Percentiles rank a stretch among this genome's conserved stretches.
Conservation (phyloP, 2,888 invertebrate genomes). For the Geophilus truncorum region DNA sequence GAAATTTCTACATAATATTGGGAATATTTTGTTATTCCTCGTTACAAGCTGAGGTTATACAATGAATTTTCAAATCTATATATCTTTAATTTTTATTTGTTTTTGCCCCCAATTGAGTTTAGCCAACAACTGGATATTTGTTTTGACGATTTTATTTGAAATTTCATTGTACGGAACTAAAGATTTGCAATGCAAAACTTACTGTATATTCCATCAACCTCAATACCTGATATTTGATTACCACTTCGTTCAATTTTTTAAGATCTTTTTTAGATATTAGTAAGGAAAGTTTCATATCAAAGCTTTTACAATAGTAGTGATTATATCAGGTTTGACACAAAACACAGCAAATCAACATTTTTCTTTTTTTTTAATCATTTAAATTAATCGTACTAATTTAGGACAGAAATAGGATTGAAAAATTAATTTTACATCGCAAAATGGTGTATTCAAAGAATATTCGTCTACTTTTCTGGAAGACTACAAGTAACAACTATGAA, state of each 20-base stretch:
- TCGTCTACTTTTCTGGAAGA: constrained; percentile 11
- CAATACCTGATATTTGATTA: neutral
- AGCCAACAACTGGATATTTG: too few species aligned
- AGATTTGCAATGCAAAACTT: neutral
- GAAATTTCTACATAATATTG: neutral
- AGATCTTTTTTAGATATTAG: neutral
- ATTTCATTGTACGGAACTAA: neutral
- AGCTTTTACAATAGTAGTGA: constrained; percentile 13
- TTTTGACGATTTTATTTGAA: neutral
- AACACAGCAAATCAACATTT: constrained; percentile 6
- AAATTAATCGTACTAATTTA: neutral
- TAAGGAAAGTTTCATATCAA: constrained; percentile 13
- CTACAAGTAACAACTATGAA: constrained; percentile 5
- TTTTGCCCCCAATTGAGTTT: too few species aligned
- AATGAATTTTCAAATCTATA: neutral
- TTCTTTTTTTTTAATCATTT: neutral
- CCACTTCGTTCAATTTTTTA: neutral
- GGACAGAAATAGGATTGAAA: neutral
- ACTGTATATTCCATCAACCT: neutral
- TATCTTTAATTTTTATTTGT: neutral
- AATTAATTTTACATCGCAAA: neutral
- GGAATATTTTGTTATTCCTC: neutral
- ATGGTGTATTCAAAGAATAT: neutral
- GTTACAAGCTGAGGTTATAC: neutral
- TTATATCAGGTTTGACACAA: constrained; percentile 15